Evolutionary conservation across 1,140 invertebrate species (phyloP).

Genomic region (Druon quercuslanigerum): DNA sequence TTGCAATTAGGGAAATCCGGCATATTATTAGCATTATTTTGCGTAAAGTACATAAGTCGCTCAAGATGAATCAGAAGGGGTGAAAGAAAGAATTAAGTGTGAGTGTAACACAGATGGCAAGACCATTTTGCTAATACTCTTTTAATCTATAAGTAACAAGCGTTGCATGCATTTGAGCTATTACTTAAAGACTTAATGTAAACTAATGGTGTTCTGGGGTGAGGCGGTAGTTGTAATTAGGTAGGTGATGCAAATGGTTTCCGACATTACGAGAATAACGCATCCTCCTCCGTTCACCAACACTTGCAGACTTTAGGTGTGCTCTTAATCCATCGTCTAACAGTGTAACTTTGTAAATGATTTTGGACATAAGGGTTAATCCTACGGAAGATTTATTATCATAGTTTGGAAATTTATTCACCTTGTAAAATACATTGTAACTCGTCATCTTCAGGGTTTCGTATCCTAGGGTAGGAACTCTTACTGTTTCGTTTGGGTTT

Average conservation of each 20-base stretch:
- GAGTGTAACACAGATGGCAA: constrained; percentile 34
- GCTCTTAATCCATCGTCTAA: constrained; percentile 26
- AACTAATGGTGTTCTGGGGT: constrained; percentile 53
- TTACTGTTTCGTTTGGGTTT: too few relatives aligned
- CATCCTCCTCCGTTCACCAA: constrained; percentile 34
- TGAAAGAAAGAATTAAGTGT: constrained; percentile 33
- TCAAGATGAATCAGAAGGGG: constrained; percentile 6
- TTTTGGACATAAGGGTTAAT: neutral
- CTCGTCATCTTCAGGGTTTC: too few relatives aligned
- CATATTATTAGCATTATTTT: too few relatives aligned
- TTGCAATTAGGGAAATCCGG: too few relatives aligned
- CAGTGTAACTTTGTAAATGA: constrained; percentile 10
- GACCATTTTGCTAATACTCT: constrained; percentile 51
- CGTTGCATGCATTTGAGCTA: constrained; percentile 56
- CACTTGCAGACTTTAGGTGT: neutral
- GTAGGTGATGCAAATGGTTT: constrained; percentile 55
- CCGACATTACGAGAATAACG: constrained; percentile 51
- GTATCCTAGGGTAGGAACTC: too few relatives aligned
- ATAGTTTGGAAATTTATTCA: neutral
- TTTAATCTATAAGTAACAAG: constrained; percentile 46
- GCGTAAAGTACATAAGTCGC: neutral
- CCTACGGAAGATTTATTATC: constrained; percentile 1
- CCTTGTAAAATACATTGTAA: too few relatives aligned
- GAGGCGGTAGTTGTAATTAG: constrained; percentile 58
- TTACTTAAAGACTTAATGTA: constrained; percentile 55